Conservation (phyloP, 2,113 vertebrate genomes). For the Gnathonemus echidnorhynchus region DNA sequence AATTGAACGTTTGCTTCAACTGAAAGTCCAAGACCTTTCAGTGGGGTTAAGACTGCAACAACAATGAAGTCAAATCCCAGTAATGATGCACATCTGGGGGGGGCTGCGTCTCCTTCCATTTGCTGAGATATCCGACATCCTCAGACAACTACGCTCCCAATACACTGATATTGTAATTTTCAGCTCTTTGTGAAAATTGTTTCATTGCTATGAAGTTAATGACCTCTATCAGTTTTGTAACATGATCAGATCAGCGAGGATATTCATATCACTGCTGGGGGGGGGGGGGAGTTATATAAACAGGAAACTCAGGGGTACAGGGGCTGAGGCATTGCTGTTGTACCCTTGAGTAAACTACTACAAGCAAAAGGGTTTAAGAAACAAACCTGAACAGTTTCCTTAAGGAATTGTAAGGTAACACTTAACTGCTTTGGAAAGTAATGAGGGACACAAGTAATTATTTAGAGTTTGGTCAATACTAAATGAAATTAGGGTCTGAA, state of each 20-base stretch:
- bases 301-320: constrained; percentile 30
- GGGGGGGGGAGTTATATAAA: background rate
- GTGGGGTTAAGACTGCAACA: constrained; percentile 31
- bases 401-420: constrained; percentile 46
- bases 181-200: background rate
- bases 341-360: background rate
- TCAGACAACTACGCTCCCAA: background rate
- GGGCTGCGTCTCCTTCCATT: constrained; percentile 33
- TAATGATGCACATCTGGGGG: constrained; percentile 47
- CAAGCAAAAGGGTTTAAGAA: constrained; percentile 24
- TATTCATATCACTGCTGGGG: background rate
- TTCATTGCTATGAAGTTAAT: background rate
- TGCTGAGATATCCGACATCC: constrained; percentile 16
- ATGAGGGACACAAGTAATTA: background rate
- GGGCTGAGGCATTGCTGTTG: constrained; percentile 7
- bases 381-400: constrained; percentile 37
- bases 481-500: constrained; percentile 50
- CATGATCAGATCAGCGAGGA: background rate
- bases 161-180: background rate
- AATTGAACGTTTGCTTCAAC: constrained; percentile 60
- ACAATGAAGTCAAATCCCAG: constrained; percentile 30
- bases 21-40: constrained; percentile 50
- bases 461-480: constrained; percentile 52
- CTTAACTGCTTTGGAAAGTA: constrained; percentile 50
- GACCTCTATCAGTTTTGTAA: background rate